phyloP scores from a whole-genome alignment of 2,113 vertebrate genomes.

The Elephas maximus region DNA sequence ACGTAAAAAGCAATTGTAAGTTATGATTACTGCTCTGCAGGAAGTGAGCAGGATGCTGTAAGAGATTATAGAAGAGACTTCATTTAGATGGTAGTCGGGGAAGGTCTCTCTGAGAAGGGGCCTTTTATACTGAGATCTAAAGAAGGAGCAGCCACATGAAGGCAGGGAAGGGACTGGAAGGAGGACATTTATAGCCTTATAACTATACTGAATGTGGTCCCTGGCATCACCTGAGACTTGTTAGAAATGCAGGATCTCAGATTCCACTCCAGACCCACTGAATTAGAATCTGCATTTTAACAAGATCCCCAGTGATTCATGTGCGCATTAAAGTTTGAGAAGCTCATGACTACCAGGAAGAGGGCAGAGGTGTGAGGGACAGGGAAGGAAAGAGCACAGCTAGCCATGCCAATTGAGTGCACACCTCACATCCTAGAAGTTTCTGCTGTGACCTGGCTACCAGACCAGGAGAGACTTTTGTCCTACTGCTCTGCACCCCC shows the following conservation, averaged over 20 bases:
- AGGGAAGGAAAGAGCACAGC: background rate
- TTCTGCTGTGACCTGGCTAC: background rate
- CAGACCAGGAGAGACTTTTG: background rate
- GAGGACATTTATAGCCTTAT: background rate
- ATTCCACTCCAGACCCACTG: background rate
- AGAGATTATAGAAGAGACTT: background rate
- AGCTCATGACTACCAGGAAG: background rate
- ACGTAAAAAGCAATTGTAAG: background rate
- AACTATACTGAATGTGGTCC: background rate
- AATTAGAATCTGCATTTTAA: background rate
- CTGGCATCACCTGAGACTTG: background rate
- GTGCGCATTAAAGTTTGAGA: background rate
- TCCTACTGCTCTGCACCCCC: background rate
- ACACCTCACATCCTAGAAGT: background rate
- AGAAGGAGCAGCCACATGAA: background rate
- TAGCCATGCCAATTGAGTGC: background rate
- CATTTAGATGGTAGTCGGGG: background rate
- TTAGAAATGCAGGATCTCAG: background rate
- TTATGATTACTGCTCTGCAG: background rate
- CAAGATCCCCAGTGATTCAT: no score
- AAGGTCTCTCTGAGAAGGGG: background rate
- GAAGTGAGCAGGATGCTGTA: background rate
- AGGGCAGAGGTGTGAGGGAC: background rate
- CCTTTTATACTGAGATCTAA: background rate
- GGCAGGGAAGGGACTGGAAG: background rate